phyloP scores from a whole-genome alignment of 2,797 vertebrate species.

The Vultur gryphus region DNA sequence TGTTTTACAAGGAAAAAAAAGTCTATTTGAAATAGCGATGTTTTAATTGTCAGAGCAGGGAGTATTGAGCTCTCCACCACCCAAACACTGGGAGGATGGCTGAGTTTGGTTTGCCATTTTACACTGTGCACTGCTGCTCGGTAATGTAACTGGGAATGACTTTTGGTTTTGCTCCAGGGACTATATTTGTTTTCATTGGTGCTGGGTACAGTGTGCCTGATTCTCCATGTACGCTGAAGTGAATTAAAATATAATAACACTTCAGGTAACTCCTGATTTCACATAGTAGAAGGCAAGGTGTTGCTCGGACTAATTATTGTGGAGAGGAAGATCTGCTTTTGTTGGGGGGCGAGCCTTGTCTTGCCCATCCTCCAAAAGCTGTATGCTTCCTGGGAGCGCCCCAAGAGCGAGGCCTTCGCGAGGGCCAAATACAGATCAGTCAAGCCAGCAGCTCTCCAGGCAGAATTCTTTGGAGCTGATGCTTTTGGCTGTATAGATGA shows the following conservation, averaged over 20 bases:
- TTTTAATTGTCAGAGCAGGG: not conserved
- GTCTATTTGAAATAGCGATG: not conserved
- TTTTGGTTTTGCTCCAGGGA: not conserved
- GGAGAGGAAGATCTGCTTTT: not conserved
- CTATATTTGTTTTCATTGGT: not conserved
- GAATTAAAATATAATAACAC: not conserved
- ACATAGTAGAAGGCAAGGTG: not conserved
- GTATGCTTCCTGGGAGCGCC: not conserved
- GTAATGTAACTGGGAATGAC: not conserved
- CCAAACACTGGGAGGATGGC: not conserved
- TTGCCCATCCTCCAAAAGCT: not conserved
- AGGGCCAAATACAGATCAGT: not conserved
- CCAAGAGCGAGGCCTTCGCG: not conserved
- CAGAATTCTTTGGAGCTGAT: not conserved
- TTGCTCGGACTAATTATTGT: not conserved
- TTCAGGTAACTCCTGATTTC: not conserved
- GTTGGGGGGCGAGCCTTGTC: not conserved
- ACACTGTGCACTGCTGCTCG: fast-evolving
- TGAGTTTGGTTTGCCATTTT: not conserved
- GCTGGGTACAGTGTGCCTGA: not conserved
- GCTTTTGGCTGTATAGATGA: not conserved
- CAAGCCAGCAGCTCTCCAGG: not conserved
- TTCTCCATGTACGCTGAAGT: not conserved
- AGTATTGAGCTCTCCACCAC: not conserved
- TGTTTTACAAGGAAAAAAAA: not conserved